Evolutionary conservation across 2,888 invertebrate genomes (phyloP).

Genomic region (Ormyrus thymus): DNA sequence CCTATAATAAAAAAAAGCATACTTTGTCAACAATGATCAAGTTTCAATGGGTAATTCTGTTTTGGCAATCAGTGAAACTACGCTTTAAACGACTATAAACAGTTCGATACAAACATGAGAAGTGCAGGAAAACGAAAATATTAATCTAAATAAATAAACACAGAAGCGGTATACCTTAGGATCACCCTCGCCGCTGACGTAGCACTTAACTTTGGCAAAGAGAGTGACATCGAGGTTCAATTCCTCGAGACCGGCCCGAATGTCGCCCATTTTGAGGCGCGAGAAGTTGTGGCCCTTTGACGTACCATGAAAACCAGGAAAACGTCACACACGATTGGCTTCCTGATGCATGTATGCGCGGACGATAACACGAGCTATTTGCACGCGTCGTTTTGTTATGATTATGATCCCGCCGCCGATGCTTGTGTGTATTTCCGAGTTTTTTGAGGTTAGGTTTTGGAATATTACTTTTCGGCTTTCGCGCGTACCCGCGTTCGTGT

Average conservation of each 20-base stretch:
- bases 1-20: no score
- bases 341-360: constrained; percentile 6
- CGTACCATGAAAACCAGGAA: constrained; percentile 36
- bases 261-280: constrained; percentile 73
- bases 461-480: no score
- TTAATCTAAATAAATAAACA: background rate
- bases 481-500: no score
- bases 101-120: no score
- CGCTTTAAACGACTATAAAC: no score
- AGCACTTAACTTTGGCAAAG: constrained; percentile 90
- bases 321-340: constrained; percentile 24
- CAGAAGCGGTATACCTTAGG: constrained; percentile 65
- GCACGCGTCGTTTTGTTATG: constrained; percentile 46
- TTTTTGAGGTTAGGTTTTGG: constrained; percentile 38
- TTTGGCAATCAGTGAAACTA: no score
- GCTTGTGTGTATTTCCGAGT: background rate
- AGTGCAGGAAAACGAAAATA: no score
- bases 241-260: constrained; percentile 74
- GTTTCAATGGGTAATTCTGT: no score
- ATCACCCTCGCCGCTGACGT: constrained; percentile 83
- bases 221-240: constrained; percentile 78
- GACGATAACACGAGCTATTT: constrained; percentile 19
- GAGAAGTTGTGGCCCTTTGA: constrained; percentile 14
- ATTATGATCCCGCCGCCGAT: constrained; percentile 37
- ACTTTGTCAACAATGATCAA: no score